Evolutionary conservation across 2,888 invertebrate species (phyloP).

Genomic region (Drosophila kambysellisi): DNA sequence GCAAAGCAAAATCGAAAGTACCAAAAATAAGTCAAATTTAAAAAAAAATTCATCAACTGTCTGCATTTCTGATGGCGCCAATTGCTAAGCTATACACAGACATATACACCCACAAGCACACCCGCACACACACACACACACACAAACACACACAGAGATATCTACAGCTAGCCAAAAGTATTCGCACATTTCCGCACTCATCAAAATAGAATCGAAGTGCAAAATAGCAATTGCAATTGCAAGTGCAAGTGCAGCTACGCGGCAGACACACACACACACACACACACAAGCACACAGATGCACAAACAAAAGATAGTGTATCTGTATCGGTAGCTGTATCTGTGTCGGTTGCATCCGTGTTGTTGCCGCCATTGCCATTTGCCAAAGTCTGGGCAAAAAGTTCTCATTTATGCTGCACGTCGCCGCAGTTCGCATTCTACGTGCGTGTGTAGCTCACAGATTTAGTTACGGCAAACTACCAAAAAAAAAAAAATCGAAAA

Average conservation of each 20-base stretch:
- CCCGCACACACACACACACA: conserved; percentile 21
- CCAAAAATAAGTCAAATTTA: conserved; percentile 41
- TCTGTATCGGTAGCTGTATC: conserved; percentile 29
- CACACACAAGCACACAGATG: background rate
- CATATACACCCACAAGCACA: conserved; percentile 7
- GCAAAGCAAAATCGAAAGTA: conserved; percentile 61
- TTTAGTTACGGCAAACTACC: conserved; percentile 47
- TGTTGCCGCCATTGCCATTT: conserved; percentile 62
- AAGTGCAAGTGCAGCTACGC: conserved; percentile 62
- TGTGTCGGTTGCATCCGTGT: conserved; percentile 69
- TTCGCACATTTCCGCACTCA: conserved; percentile 77
- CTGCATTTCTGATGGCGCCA: conserved; percentile 64
- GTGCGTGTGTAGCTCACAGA: conserved; percentile 71
- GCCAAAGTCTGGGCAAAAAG: conserved; percentile 59
- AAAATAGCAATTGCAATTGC: conserved; percentile 55
- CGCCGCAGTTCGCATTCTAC: conserved; percentile 70
- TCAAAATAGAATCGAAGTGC: conserved; percentile 63
- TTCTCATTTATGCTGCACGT: conserved; percentile 70
- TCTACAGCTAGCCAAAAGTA: conserved; percentile 50
- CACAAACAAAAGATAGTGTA: conserved; percentile 16
- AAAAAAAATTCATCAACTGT: conserved; percentile 38
- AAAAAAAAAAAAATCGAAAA: background rate
- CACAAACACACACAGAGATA: conserved; percentile 19
- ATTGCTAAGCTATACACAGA: conserved; percentile 23
- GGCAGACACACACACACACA: conserved; percentile 15